Conservation (phyloP, 2,888 invertebrate genomes). For the Conus canariensis region DNA sequence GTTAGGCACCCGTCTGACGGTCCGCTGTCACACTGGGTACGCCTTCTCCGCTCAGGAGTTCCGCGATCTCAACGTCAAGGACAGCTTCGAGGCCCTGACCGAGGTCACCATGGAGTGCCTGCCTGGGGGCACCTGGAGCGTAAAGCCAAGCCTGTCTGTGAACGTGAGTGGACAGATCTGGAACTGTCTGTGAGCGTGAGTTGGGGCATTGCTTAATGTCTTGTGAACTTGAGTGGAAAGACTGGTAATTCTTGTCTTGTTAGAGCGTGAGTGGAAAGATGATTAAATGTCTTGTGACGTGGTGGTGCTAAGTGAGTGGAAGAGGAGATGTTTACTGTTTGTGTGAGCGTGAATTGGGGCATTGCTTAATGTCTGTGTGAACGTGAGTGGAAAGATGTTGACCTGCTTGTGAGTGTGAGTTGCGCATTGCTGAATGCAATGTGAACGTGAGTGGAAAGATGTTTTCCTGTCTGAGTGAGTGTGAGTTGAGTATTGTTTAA, state of each 20-base stretch:
- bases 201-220: neutral
- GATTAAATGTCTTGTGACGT: neutral
- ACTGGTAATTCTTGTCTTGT: neutral
- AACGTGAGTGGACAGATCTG: conserved; percentile 53
- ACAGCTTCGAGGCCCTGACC: neutral
- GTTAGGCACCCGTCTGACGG: conserved; percentile 54
- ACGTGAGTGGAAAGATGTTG: neutral
- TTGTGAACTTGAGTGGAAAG: neutral
- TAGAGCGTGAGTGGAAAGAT: neutral
- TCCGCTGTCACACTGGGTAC: conserved; percentile 63
- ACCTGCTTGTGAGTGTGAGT: neutral
- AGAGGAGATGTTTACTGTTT: neutral
- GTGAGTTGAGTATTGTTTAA: neutral
- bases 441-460: conserved; percentile 55
- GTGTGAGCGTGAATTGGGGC: neutral
- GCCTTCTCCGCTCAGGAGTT: conserved; percentile 60
- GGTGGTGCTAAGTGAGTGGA: neutral
- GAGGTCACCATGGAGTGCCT: conserved; percentile 54
- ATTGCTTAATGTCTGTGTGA: neutral
- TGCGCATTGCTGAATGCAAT: conserved; percentile 1
- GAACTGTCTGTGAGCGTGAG: neutral
- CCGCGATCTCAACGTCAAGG: conserved; percentile 26
- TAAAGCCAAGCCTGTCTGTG: conserved; percentile 55
- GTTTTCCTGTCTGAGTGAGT: neutral
- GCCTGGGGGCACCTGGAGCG: conserved; percentile 63